Conservation (phyloP, 2,888 invertebrate genomes). For the Muscina levida region DNA sequence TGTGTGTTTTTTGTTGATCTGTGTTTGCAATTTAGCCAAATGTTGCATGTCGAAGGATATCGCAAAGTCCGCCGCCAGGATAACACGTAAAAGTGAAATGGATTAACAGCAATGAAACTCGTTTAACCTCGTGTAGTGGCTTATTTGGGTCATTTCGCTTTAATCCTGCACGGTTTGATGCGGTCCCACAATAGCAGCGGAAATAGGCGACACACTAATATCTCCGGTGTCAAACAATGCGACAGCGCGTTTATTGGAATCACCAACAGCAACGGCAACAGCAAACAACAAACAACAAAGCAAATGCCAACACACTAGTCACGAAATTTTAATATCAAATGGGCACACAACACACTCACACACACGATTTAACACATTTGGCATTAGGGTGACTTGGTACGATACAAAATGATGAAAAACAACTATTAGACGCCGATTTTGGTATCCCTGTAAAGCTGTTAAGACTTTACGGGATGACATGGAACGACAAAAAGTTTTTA, state of each 20-base stretch:
- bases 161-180: background rate
- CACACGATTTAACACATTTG: too few relatives aligned
- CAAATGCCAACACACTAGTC: conserved; percentile 5
- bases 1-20: background rate
- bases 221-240: conserved; percentile 10
- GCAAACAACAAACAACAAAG: too few relatives aligned
- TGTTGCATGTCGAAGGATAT: conserved; percentile 11
- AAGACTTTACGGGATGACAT: too few relatives aligned
- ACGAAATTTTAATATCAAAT: conserved; percentile 21
- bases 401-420: too few relatives aligned
- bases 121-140: conserved; percentile 36
- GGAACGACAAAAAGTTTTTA: too few relatives aligned
- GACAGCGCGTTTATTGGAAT: background rate
- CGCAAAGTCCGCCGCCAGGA: conserved; percentile 1
- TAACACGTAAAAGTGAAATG: conserved; percentile 22
- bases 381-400: too few relatives aligned
- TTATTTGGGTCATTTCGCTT: conserved; percentile 33
- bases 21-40: background rate
- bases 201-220: conserved; percentile 12
- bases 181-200: background rate
- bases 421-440: too few relatives aligned
- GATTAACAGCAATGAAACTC: conserved; percentile 30
- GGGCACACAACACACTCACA: too few relatives aligned
- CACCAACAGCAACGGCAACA: background rate
- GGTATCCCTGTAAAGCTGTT: too few relatives aligned